Evolutionary conservation across 2,113 vertebrate species (phyloP).

Genomic region (Thermophis baileyi): DNA sequence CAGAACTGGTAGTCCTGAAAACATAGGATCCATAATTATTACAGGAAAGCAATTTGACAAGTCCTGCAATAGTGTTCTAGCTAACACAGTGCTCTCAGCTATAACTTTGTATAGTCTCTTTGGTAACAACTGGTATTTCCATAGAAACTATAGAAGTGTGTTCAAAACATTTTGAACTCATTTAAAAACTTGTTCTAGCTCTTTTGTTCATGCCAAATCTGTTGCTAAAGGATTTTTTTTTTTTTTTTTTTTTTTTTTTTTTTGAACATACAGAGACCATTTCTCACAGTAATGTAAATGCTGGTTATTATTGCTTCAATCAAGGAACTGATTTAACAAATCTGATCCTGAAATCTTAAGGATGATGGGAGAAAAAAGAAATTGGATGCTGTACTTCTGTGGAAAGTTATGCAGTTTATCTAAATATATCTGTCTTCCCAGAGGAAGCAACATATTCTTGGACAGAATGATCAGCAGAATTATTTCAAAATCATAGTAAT

Average conservation of each 20-base stretch:
- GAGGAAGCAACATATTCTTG: background rate
- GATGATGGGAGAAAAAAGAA: background rate
- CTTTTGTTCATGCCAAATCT: background rate
- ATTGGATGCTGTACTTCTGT: background rate
- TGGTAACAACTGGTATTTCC: background rate
- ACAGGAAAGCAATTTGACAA: background rate
- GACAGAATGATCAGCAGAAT: background rate
- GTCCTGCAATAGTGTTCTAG: background rate
- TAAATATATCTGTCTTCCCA: background rate
- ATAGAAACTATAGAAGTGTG: background rate
- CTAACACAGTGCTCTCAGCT: background rate
- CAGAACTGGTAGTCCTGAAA: background rate
- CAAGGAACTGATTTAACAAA: background rate
- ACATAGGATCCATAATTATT: background rate
- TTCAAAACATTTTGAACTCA: background rate
- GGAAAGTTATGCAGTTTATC: too few species aligned
- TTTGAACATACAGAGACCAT: background rate
- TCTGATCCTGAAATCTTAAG: background rate
- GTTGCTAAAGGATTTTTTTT: background rate
- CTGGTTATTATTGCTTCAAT: background rate
- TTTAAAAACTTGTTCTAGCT: background rate
- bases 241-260: background rate
- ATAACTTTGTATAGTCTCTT: background rate
- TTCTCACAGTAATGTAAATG: background rate
- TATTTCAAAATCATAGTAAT: background rate